A percentile compares a stretch with the other conserved stretches of the same genome.
phyloP scores from a whole-genome alignment of 2,797 vertebrate species.

The Poecilia wingei region DNA sequence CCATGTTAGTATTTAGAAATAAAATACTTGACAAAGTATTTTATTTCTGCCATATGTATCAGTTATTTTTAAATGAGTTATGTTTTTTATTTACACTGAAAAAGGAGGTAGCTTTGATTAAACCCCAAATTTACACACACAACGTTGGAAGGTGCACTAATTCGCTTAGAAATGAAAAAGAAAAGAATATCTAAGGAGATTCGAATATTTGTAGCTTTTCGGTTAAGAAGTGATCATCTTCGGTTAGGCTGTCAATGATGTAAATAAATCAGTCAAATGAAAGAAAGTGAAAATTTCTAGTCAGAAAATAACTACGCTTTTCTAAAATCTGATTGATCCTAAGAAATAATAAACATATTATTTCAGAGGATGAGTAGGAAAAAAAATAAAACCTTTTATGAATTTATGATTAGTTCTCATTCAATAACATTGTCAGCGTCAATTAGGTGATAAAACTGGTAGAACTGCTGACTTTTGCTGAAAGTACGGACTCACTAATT shows the following conservation, averaged over 20 bases:
- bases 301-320: neutral
- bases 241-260: no score
- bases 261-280: neutral
- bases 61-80: neutral
- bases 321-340: neutral
- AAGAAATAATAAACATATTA: no score
- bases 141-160: neutral
- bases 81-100: neutral
- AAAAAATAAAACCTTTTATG: neutral
- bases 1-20: neutral
- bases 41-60: neutral
- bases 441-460: neutral
- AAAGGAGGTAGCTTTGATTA: neutral
- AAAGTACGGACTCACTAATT: neutral
- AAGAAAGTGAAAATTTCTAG: neutral
- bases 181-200: neutral
- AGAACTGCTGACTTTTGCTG: neutral
- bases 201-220: neutral
- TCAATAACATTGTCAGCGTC: neutral
- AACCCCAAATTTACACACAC: neutral
- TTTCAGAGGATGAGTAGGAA: neutral
- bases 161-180: neutral
- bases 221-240: neutral
- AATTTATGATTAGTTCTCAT: neutral
- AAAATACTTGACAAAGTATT: neutral